Base-by-base conservation (phyloP, 2,888 invertebrate genomes). In the Empis livida region DNA sequence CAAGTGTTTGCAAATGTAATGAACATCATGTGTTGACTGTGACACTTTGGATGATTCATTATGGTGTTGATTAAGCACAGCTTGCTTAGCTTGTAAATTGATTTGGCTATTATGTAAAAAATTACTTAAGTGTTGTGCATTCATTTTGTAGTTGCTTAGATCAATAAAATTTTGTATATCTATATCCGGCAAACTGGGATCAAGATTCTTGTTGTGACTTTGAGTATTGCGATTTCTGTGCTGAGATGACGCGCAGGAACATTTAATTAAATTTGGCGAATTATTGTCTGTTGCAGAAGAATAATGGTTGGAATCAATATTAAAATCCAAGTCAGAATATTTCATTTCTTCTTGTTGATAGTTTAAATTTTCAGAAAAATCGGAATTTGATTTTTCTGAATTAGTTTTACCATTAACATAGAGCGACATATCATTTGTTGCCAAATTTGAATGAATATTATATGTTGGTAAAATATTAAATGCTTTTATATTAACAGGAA, bases 51-150 rank as follows among this genome's bases (percentile, higher is more conserved):
- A n/a, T 15, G n/a, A 8, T 42, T 16, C 15, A 23, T 46, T 43
- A 14, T 42, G 39, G 38, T 38, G 35, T 13, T 42, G 31, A 41
- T 48, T 47, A 5, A 54, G 30, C 14, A 53, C 49, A 5, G 53
- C 50, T 43, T 51, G 51, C 38, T 54, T 53, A 15, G 51, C 53
- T 44, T 51, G 53, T n/a, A 54, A 50, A 48, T 54, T 54, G 13
- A 54, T 52, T 47, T 51, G 51, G 27, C 51, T 52, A 37, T 54
- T 54, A 45, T 53, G 53, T 27, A 50, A 41, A 40, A 49, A 52
- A 38, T 54, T 54, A 27, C 48, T 51, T 31, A 53, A 48, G 37
- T 54, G 51, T 38, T 54, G 48, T 17, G 51, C 40, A 44, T 53
- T 53, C 40, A 54, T 49, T 46, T 52, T 49, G 42, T 54, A 54